Base-by-base conservation (phyloP, 2,888 invertebrate species). In the Julus scanicus region DNA sequence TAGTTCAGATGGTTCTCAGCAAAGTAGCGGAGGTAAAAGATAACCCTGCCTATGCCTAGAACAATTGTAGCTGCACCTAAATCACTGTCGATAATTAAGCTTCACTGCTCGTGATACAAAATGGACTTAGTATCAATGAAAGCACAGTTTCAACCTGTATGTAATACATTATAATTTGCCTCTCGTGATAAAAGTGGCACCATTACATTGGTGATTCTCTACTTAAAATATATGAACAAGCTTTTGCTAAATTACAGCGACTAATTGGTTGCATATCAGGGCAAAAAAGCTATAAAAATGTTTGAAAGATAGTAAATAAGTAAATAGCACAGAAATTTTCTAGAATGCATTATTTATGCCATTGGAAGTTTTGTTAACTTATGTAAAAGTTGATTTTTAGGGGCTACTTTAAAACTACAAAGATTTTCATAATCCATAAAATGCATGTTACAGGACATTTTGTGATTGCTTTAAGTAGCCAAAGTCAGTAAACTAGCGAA, bases 1-100 rank as follows among this genome's bases (percentile, higher is more conserved):
- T 86, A 88, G 88, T 86, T 86, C 85, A 57, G 71, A 88, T 71
- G 86, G 88, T 20, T 88, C 88, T 29, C 48, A 84, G 40, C 85
- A 63, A 57, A 88, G 88, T 84, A 88, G 88, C 44, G 86, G 88
- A 88, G 88, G 88, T 88, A 88, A 88, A 85, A 88, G 88, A 88
- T 88, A 88, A 88, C 88, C 86, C 86, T 86, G 86, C 85, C 53
- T 57, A 71, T 57, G 71, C 49, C 71, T 87, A 87, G 87, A 80
- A 37, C 37, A 80, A 80, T 80, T 37, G 80, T 80, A 80, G 80
- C 37, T 80, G 80, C 80, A 80, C 80, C 37, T 29, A 37, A 63
- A 80, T 80, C 80, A 80, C 40, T 71, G 87, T 57, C n/a, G 57
- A 29, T 85, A 85, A 85, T 85, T 85, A 44, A 39, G 48, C 85